Percentiles rank a stretch among this genome's conserved stretches.
phyloP scores from a whole-genome alignment of 2,113 vertebrate genomes.

The Alaudala cheleensis region DNA sequence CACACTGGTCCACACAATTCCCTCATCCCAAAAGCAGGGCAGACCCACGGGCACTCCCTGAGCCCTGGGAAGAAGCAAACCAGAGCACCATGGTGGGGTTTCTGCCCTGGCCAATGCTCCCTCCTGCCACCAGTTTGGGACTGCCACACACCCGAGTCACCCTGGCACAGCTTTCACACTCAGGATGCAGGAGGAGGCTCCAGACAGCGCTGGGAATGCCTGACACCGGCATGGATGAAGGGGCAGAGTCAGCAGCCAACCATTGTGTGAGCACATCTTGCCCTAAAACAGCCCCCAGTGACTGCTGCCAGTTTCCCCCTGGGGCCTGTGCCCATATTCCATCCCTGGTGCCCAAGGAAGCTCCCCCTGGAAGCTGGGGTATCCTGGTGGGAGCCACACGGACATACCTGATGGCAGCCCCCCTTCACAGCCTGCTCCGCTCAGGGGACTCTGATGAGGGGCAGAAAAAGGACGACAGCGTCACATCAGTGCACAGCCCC shows the following conservation, averaged over 20 bases:
- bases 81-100: not conserved
- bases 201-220: not conserved
- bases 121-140: not conserved
- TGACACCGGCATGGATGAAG: not conserved
- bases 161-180: not conserved
- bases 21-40: not conserved
- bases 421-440: constrained; percentile 71
- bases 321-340: not conserved
- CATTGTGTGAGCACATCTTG: not conserved
- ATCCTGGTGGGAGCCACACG: constrained; percentile 37
- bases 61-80: not conserved
- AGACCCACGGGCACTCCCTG: not conserved
- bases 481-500: constrained; percentile 56
- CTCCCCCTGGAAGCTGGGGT: not conserved
- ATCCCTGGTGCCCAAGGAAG: not conserved
- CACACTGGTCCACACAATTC: not conserved
- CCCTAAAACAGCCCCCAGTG: not conserved
- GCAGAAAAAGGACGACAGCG: constrained; percentile 71
- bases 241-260: not conserved
- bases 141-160: not conserved
- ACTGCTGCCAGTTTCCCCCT: not conserved
- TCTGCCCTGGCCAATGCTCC: not conserved
- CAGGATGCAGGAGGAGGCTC: not conserved
- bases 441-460: constrained; percentile 70
- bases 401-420: constrained; percentile 70